Conservation (phyloP, 1,140 invertebrate species). For the Hycleus phaleratus region DNA sequence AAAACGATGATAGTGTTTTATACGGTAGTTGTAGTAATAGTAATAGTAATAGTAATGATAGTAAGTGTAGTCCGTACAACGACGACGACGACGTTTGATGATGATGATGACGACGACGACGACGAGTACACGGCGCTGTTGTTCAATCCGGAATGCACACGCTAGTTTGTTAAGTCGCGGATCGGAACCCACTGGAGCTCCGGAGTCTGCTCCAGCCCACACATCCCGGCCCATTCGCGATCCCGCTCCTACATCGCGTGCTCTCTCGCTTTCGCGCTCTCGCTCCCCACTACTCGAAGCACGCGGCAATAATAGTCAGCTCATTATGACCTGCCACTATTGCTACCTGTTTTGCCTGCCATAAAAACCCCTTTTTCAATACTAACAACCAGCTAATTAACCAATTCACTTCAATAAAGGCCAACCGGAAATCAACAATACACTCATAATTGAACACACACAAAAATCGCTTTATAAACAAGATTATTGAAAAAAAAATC, state of each 20-base stretch:
- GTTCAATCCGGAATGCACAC: slow-evolving; percentile 37
- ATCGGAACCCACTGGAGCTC: slow-evolving; percentile 39
- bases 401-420: background rate
- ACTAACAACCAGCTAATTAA: background rate
- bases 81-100: background rate
- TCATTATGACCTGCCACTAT: slow-evolving; percentile 35
- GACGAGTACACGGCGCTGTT: slow-evolving; percentile 32
- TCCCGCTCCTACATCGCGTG: slow-evolving; percentile 25
- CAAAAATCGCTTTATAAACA: background rate
- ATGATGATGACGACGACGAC: slow-evolving; percentile 14
- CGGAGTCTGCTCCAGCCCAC: slow-evolving; percentile 39
- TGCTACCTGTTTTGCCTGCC: slow-evolving; percentile 36
- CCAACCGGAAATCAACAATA: background rate
- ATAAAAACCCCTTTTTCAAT: slow-evolving; percentile 17
- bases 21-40: background rate
- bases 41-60: background rate
- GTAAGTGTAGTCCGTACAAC: background rate
- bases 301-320: slow-evolving; percentile 36
- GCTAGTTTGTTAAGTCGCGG: slow-evolving; percentile 36
- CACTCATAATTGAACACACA: too few relatives aligned
- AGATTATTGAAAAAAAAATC: background rate
- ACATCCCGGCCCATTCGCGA: slow-evolving; percentile 40
- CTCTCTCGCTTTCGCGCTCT: slow-evolving; percentile 18
- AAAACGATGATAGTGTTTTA: slow-evolving; percentile 15
- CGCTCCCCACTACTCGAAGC: slow-evolving; percentile 15